Base-by-base conservation (phyloP, 2,113 vertebrate genomes). In the Cryptotis parvus region DNA sequence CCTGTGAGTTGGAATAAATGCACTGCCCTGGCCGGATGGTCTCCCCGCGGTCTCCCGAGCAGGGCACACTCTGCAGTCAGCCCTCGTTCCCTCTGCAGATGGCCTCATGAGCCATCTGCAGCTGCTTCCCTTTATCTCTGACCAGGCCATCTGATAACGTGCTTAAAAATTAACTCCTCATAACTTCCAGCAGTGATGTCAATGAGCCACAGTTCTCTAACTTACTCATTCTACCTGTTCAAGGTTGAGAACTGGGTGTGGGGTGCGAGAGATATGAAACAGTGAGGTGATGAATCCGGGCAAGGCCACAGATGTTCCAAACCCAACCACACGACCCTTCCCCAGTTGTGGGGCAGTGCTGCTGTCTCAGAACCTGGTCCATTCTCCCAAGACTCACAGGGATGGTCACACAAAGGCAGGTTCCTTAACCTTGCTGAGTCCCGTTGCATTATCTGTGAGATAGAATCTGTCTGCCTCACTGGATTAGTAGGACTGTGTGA, bases 1-100 rank as follows among this genome's bases (percentile, higher is more conserved):
- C 96, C 98, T 99, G 99, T 99, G 97, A 99, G 99, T 99, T 97
- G 91, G 72, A 27, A 26, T 61, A 65, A 76, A 77, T 4, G 14
- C 3, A 41, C 66, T 74, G 37, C 83, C 29, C 73, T 0, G 0
- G 76, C 9, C 0, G 6, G 31, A 15, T 65, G 73, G 43, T 43
- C 41, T n/a, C n/a, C n/a, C 22, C 55, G 81, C 31, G 4, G 55
- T 11, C 58, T 78, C 82, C 88, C 55, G 7, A 55, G 70, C 85
- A 82, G n/a, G 1, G 3, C 33, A 26, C n/a, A 61, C 11, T 39
- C 73, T 73, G 31, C 61, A n/a, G 41, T 35, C 77, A 24, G 52
- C 27, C 58, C 12, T 37, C 79, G 63, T 33, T 76, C 75, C 31
- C 74, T 20, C 63, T 66, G 73, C n/a, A 12, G 27, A 70, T 49